These are phyloP conservation scores for Chlorospingus flavigularis DNA, from an alignment of 2,797 vertebrate species.

Conservation along the genomic window DNA sequence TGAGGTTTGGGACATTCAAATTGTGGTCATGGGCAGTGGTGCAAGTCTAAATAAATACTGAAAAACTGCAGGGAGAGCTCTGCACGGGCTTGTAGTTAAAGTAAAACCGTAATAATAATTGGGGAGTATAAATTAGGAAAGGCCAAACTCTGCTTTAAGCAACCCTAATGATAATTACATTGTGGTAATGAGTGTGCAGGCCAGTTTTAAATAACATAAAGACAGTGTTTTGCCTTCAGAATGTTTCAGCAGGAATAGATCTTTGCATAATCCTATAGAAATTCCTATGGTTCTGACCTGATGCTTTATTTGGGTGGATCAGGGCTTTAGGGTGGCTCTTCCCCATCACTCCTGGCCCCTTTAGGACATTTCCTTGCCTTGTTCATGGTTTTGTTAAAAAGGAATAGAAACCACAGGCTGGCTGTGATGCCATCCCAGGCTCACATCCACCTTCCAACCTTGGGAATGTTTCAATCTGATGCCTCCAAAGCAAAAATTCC, in stretches of 20 bases:
- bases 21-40: background rate
- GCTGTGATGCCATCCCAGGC: background rate
- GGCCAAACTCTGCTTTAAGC: background rate
- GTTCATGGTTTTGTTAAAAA: background rate
- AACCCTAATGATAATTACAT: background rate
- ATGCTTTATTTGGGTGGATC: background rate
- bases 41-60: slow-evolving; percentile 2
- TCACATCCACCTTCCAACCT: background rate
- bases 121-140: background rate
- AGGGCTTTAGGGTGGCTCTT: background rate
- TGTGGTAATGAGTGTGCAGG: background rate
- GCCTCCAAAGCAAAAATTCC: background rate
- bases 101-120: background rate
- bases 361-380: background rate
- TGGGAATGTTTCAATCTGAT: fast-evolving
- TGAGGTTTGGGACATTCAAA: background rate
- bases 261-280: background rate
- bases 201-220: background rate
- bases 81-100: background rate
- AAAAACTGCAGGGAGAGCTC: background rate
- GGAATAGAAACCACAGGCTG: background rate
- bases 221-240: background rate
- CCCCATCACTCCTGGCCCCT: background rate
- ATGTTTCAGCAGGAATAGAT: background rate
- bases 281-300: background rate